phyloP scores from a whole-genome alignment of 2,797 vertebrate genomes.

The Aeoliscus strigatus region DNA sequence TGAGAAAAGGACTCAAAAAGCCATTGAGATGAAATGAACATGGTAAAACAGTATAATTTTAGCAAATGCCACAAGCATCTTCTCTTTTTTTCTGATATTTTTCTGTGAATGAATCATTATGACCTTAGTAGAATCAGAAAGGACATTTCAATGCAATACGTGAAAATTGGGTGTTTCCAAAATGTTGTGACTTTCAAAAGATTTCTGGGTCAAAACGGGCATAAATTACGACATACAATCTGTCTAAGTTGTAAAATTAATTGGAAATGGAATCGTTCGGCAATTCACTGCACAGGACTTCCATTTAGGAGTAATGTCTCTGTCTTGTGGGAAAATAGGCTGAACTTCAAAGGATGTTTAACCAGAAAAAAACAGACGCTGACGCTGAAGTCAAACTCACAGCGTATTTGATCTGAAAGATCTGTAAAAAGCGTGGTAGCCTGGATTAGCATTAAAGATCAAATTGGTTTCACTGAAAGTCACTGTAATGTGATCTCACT shows the following conservation, averaged over 20 bases:
- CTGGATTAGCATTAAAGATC: slow-evolving; percentile 52
- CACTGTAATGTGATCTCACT: slow-evolving; percentile 56
- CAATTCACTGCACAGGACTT: slow-evolving; percentile 22
- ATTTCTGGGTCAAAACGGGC: too few relatives aligned
- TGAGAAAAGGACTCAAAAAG: slow-evolving; percentile 11
- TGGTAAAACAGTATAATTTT: slow-evolving; percentile 5
- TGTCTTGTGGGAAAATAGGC: slow-evolving; percentile 38
- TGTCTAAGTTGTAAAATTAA: slow-evolving; percentile 23
- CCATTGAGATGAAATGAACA: slow-evolving; percentile 42
- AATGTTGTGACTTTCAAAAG: too few relatives aligned
- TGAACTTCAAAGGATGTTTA: slow-evolving; percentile 52
- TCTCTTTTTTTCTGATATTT: slow-evolving; percentile 22
- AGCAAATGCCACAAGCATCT: slow-evolving; percentile 39
- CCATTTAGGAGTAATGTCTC: slow-evolving; percentile 35
- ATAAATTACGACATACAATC: too few relatives aligned
- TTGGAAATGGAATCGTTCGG: slow-evolving; percentile 2
- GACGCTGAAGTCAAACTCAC: slow-evolving; percentile 37
- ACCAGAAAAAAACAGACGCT: slow-evolving; percentile 26
- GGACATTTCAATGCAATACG: too few relatives aligned
- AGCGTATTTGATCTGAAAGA: slow-evolving; percentile 51
- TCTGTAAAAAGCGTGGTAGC: slow-evolving; percentile 45
- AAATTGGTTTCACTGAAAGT: slow-evolving; percentile 50
- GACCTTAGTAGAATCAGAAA: too few relatives aligned
- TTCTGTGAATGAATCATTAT: too few relatives aligned
- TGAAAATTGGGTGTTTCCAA: too few relatives aligned